Percentiles rank a stretch among this genome's conserved stretches.
Evolutionary conservation across 2,113 vertebrate species (phyloP).

Genomic region (Rousettus leschenaultii): DNA sequence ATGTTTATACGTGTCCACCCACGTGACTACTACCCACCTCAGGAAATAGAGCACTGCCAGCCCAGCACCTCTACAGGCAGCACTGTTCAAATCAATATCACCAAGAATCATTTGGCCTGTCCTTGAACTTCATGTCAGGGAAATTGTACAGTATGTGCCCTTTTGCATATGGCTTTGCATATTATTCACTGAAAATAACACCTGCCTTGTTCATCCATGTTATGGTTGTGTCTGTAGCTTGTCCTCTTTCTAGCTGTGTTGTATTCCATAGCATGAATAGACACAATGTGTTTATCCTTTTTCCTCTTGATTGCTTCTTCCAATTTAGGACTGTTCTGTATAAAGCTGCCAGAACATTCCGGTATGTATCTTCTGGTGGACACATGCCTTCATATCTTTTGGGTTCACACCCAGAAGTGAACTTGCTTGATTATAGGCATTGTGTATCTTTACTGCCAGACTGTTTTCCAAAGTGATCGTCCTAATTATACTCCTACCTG

Average conservation of each 20-base stretch:
- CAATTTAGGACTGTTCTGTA: not conserved
- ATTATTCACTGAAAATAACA: not conserved
- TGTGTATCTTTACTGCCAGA: not conserved
- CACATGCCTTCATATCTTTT: not conserved
- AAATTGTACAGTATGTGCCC: no score
- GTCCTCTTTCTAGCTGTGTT: not conserved
- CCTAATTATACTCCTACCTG: not conserved
- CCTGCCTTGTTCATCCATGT: rapidly evolving
- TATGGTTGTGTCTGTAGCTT: no score
- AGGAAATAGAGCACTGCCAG: not conserved
- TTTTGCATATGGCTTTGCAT: not conserved
- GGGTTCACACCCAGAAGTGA: not conserved
- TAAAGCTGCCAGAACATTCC: not conserved
- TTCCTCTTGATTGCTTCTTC: not conserved
- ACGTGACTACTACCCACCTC: not conserved
- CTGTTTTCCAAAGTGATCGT: not conserved
- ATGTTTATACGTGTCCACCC: no score
- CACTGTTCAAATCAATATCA: not conserved
- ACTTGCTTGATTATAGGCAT: not conserved
- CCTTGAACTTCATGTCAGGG: not conserved
- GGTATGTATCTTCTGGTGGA: not conserved
- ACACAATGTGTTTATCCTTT: not conserved
- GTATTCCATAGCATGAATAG: rapidly evolving
- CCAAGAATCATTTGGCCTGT: not conserved
- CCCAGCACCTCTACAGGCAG: not conserved